These are phyloP conservation scores for Bombus confusus DNA, from an alignment of 1,140 invertebrate species.

Conservation along the genomic window DNA sequence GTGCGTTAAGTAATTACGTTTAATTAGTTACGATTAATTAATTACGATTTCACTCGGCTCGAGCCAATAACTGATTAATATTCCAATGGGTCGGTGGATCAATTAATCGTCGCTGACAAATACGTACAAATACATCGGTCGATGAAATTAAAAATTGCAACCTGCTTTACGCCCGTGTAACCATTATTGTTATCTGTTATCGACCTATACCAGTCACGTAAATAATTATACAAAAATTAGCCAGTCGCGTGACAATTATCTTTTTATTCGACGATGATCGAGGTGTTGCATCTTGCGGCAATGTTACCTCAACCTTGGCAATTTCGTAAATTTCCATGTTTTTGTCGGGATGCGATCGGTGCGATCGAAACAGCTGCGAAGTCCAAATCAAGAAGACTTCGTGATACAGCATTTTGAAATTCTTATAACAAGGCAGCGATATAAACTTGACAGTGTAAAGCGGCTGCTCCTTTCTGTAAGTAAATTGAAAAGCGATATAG, in stretches of 20 bases:
- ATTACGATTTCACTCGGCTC: neutral
- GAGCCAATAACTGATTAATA: neutral
- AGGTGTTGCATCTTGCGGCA: neutral
- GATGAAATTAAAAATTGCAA: neutral
- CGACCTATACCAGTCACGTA: neutral
- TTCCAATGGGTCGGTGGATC: neutral
- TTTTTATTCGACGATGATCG: neutral
- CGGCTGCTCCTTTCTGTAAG: neutral
- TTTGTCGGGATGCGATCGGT: conserved; percentile 48
- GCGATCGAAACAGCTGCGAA: conserved; percentile 49
- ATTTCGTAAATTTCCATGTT: neutral
- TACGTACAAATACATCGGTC: too few relatives aligned
- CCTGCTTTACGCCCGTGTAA: neutral
- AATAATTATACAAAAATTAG: neutral
- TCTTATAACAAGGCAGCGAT: conserved; percentile 13
- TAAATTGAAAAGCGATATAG: neutral
- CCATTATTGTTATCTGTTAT: neutral
- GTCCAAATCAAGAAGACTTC: conserved; percentile 24
- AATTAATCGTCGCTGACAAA: neutral
- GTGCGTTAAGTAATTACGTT: too few relatives aligned
- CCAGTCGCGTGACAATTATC: neutral
- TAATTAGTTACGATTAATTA: neutral
- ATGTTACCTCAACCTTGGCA: too few relatives aligned
- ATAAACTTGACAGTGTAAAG: neutral
- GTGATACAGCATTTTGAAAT: neutral